These are phyloP conservation scores for Steinernema scapterisci DNA, from an alignment of 2,888 invertebrate species.

Conservation along the genomic window DNA sequence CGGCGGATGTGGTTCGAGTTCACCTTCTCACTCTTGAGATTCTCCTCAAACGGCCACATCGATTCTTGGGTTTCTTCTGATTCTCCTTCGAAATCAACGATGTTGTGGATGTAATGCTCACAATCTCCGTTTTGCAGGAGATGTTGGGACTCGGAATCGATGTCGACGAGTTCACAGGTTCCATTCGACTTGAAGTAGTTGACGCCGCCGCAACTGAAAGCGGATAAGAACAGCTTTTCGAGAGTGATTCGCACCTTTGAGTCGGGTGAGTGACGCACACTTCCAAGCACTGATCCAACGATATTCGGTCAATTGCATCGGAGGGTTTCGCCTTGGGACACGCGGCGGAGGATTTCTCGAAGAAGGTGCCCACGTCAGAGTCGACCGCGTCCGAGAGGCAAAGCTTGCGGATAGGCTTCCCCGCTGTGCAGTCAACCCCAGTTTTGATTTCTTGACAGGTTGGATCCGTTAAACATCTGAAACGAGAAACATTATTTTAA, in stretches of 20 bases:
- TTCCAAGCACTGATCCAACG: slow-evolving; percentile 13
- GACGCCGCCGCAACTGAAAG: slow-evolving; percentile 12
- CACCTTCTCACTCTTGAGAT: neutral
- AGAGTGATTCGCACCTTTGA: neutral
- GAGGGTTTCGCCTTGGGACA: neutral
- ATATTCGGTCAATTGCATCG: neutral
- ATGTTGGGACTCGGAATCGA: neutral
- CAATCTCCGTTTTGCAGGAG: neutral
- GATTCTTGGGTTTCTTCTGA: neutral
- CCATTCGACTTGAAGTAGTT: slow-evolving; percentile 3
- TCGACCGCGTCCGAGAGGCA: slow-evolving; percentile 21
- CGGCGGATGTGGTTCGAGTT: slow-evolving; percentile 23
- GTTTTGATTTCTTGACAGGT: neutral
- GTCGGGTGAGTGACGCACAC: slow-evolving; percentile 16
- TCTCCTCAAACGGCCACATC: slow-evolving; percentile 4
- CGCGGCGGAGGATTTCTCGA: neutral
- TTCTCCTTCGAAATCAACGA: neutral
- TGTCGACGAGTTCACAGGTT: neutral
- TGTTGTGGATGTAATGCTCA: slow-evolving; percentile 16
- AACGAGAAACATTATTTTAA: neutral
- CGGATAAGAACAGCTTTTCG: neutral
- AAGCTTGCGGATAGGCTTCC: neutral
- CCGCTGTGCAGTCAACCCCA: neutral
- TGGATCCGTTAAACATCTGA: neutral
- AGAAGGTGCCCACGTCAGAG: slow-evolving; percentile 17